phyloP scores from a whole-genome alignment of 2,113 vertebrate species.

The Dryoscopus gambensis region DNA sequence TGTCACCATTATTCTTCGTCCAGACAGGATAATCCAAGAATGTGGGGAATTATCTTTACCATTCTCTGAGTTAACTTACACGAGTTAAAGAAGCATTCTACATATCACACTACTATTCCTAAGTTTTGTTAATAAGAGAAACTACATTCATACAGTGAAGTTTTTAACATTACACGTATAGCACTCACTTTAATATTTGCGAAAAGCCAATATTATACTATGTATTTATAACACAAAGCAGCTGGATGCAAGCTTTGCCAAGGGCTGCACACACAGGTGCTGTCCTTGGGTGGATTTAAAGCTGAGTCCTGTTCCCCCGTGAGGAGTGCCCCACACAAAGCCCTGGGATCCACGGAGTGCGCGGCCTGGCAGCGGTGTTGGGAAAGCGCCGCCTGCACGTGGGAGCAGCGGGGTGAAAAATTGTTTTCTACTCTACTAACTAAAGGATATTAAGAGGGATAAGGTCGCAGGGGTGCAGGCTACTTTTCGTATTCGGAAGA shows the following conservation, averaged over 20 bases:
- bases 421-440: slow-evolving; percentile 12
- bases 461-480: background rate
- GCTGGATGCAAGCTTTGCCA: background rate
- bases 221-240: background rate
- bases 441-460: background rate
- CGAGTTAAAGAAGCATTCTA: too few relatives aligned
- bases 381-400: background rate
- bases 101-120: too few relatives aligned
- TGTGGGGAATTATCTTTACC: too few relatives aligned
- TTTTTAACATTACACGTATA: too few relatives aligned
- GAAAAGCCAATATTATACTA: too few relatives aligned
- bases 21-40: too few relatives aligned
- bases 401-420: slow-evolving; percentile 22
- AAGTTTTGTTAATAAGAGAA: too few relatives aligned
- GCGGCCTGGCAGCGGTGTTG: rapidly evolving
- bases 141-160: too few relatives aligned
- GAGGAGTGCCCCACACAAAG: background rate
- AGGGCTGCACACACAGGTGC: background rate
- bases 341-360: rapidly evolving
- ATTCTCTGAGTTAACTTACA: too few relatives aligned
- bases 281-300: background rate
- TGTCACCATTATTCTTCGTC: too few relatives aligned
- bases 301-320: background rate
- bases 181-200: too few relatives aligned
- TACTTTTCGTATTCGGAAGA: slow-evolving; percentile 7